These are phyloP conservation scores for Drosophila lacertosa DNA, from an alignment of 1,140 invertebrate genomes.

Conservation along the genomic window DNA sequence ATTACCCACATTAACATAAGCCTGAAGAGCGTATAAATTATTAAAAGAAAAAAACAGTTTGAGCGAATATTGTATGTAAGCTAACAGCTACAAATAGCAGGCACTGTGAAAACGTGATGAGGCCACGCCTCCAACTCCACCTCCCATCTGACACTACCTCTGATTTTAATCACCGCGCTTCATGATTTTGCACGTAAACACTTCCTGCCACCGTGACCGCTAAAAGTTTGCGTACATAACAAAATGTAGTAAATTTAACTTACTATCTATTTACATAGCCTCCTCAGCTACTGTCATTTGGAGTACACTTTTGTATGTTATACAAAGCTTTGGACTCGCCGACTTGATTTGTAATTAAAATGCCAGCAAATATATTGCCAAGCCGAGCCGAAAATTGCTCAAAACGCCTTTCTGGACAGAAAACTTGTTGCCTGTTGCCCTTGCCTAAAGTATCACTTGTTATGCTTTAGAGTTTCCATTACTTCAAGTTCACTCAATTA, in stretches of 20 bases:
- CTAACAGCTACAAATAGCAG: slow-evolving; percentile 44
- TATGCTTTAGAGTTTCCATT: slow-evolving; percentile 17
- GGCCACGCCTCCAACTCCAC: background rate
- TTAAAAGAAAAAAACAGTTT: background rate
- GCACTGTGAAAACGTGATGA: slow-evolving; percentile 18
- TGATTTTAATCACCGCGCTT: slow-evolving; percentile 65
- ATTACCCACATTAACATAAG: slow-evolving; percentile 65
- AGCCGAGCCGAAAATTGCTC: slow-evolving; percentile 3
- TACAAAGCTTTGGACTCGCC: no score
- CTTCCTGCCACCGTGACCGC: slow-evolving; percentile 2
- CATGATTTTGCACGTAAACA: slow-evolving; percentile 65
- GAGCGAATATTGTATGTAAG: slow-evolving; percentile 20
- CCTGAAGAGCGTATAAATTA: slow-evolving; percentile 3
- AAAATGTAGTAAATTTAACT: background rate
- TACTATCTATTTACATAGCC: background rate
- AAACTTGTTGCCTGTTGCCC: slow-evolving; percentile 33
- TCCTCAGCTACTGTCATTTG: no score
- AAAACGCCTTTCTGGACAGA: background rate
- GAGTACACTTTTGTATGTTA: no score
- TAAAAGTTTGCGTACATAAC: slow-evolving; percentile 6
- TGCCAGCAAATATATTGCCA: slow-evolving; percentile 9
- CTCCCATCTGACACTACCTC: slow-evolving; percentile 44
- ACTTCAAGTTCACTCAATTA: slow-evolving; percentile 42
- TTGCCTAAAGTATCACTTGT: slow-evolving; percentile 20
- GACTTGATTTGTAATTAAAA: slow-evolving; percentile 16